phyloP scores from a whole-genome alignment of 2,888 invertebrate species.

The Artemia sinica region DNA sequence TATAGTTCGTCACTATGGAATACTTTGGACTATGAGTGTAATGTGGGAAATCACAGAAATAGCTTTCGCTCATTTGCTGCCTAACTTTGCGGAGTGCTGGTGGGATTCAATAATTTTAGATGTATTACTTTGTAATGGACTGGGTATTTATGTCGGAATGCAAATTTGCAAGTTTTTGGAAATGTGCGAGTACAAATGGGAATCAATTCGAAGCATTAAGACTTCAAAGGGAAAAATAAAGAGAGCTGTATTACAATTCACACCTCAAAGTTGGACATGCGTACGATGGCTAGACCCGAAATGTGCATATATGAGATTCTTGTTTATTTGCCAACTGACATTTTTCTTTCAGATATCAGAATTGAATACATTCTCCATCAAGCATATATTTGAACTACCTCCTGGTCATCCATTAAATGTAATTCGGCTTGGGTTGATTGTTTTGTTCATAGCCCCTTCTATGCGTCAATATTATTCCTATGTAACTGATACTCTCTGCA shows the following conservation, averaged over 20 bases:
- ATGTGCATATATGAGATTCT: constrained; percentile 84
- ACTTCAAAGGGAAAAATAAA: constrained; percentile 73
- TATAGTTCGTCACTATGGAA: constrained; percentile 79
- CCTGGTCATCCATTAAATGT: constrained; percentile 86
- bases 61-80: constrained; percentile 84
- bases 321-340: constrained; percentile 82
- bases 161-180: constrained; percentile 80
- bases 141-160: constrained; percentile 89
- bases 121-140: constrained; percentile 85
- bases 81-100: constrained; percentile 97
- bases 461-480: constrained; percentile 95
- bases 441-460: constrained; percentile 89
- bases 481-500: constrained; percentile 89
- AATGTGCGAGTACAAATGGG: constrained; percentile 99
- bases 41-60: constrained; percentile 99
- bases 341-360: constrained; percentile 97
- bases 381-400: constrained; percentile 96
- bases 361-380: constrained; percentile 94
- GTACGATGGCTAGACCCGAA: constrained; percentile 93
- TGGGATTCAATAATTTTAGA: constrained; percentile 95
- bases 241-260: constrained; percentile 89
- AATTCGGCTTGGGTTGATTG: constrained; percentile 69
- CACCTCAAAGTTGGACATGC: constrained; percentile 90
- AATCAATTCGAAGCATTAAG: constrained; percentile 63
- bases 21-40: constrained; percentile 92